Percentiles rank a stretch among this genome's conserved stretches.
Evolutionary conservation across 1,140 invertebrate species (phyloP).

Genomic region (Drosophila chauvacae): DNA sequence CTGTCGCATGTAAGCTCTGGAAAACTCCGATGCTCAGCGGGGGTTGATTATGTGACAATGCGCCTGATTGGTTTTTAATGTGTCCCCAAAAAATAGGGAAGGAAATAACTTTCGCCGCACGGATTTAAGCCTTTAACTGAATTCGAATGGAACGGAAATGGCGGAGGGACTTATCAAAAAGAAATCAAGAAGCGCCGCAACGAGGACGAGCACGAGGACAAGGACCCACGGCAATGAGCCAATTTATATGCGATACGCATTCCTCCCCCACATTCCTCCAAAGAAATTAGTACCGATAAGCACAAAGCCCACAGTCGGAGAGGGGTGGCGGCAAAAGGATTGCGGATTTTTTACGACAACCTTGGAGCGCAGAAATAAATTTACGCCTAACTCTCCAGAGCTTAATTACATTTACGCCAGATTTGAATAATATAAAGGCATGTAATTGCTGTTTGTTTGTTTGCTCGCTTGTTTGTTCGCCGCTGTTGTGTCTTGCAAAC

Average conservation of each 20-base stretch:
- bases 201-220: slow-evolving; percentile 11
- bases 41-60: slow-evolving; percentile 76
- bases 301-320: too few relatives aligned
- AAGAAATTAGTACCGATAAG: slow-evolving; percentile 61
- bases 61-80: slow-evolving; percentile 80
- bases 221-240: slow-evolving; percentile 63
- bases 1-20: slow-evolving; percentile 8
- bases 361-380: slow-evolving; percentile 62
- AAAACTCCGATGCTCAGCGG: slow-evolving; percentile 30
- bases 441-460: slow-evolving; percentile 56
- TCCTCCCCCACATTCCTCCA: not conserved
- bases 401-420: slow-evolving; percentile 80
- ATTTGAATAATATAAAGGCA: slow-evolving; percentile 75
- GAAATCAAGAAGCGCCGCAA: slow-evolving; percentile 39
- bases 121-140: slow-evolving; percentile 48
- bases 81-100: slow-evolving; percentile 28
- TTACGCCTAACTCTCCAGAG: slow-evolving; percentile 74
- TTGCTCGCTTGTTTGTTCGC: not conserved
- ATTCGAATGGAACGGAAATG: slow-evolving; percentile 27
- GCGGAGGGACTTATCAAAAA: slow-evolving; percentile 51
- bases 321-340: slow-evolving; percentile 52
- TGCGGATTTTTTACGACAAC: slow-evolving; percentile 49
- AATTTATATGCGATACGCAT: slow-evolving; percentile 77
- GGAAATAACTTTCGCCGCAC: not conserved
- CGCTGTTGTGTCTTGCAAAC: slow-evolving; percentile 21